phyloP scores from a whole-genome alignment of 2,888 invertebrate species.

The Psylliodes chrysocephalus region DNA sequence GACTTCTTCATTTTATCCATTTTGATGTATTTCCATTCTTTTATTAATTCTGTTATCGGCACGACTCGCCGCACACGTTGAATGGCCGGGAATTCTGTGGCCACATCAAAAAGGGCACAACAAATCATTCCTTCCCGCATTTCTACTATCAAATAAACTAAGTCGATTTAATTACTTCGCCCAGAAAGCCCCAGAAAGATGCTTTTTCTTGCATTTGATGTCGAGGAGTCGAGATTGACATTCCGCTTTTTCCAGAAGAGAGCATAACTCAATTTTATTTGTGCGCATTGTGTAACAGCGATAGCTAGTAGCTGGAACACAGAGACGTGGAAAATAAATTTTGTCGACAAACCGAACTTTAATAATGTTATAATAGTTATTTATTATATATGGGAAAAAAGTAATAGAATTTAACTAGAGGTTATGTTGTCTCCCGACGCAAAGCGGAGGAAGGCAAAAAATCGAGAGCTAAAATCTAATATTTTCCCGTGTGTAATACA shows the following conservation, averaged over 20 bases:
- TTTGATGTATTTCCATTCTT: neutral
- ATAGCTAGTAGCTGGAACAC: constrained; percentile 1
- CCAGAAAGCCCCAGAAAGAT: constrained; percentile 12
- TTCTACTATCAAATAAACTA: constrained; percentile 22
- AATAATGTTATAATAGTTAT: too few species aligned
- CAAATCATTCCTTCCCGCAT: constrained; percentile 12
- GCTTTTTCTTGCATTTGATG: constrained; percentile 10
- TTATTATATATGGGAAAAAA: too few species aligned
- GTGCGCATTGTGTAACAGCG: constrained; percentile 32
- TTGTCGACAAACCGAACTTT: too few species aligned
- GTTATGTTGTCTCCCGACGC: too few species aligned
- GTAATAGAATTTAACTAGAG: too few species aligned
- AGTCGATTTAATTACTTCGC: constrained; percentile 23
- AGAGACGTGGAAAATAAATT: constrained; percentile 1
- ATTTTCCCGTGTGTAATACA: too few species aligned
- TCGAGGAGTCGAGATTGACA: constrained; percentile 29
- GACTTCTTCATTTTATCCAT: constrained; percentile 1
- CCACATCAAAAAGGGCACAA: constrained; percentile 9
- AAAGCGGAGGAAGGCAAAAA: too few species aligned
- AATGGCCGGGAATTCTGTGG: neutral
- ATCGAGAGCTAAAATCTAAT: too few species aligned
- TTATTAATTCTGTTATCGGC: constrained; percentile 11
- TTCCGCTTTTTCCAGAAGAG: constrained; percentile 24
- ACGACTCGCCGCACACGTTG: constrained; percentile 7
- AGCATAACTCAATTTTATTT: constrained; percentile 34